These are phyloP conservation scores for Spea bombifrons DNA, from an alignment of 2,113 vertebrate genomes.

Conservation along the genomic window DNA sequence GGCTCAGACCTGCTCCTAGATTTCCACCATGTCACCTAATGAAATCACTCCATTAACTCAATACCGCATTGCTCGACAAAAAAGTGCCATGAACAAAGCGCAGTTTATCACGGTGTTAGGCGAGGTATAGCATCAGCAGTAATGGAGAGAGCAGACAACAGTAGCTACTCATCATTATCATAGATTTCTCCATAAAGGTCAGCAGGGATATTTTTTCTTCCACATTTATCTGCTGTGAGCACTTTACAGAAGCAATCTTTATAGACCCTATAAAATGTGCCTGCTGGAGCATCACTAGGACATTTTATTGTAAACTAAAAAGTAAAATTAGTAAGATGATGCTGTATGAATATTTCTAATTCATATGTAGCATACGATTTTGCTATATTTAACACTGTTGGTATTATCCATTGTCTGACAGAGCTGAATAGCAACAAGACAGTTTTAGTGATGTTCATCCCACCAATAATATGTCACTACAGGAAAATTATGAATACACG, in stretches of 20 bases:
- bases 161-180: constrained; percentile 8
- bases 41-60: not conserved
- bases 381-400: constrained; percentile 6
- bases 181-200: constrained; percentile 32
- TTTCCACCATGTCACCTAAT: too few relatives aligned
- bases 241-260: constrained; percentile 20
- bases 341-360: not conserved
- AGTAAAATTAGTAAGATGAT: constrained; percentile 17
- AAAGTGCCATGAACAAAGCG: too few relatives aligned
- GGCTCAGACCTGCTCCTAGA: too few relatives aligned
- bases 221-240: constrained; percentile 16
- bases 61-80: not conserved
- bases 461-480: not conserved
- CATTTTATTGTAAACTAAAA: constrained; percentile 25
- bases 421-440: not conserved
- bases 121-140: not conserved
- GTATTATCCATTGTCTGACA: constrained; percentile 16
- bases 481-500: constrained; percentile 1
- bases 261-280: constrained; percentile 1
- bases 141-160: constrained; percentile 4
- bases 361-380: constrained; percentile 3
- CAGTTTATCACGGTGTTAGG: not conserved
- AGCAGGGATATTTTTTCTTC: constrained; percentile 10
- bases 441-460: constrained; percentile 23
- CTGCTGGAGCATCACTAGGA: constrained; percentile 7